phyloP scores from a whole-genome alignment of 2,888 invertebrate species.

The Metacarcinus magister region DNA sequence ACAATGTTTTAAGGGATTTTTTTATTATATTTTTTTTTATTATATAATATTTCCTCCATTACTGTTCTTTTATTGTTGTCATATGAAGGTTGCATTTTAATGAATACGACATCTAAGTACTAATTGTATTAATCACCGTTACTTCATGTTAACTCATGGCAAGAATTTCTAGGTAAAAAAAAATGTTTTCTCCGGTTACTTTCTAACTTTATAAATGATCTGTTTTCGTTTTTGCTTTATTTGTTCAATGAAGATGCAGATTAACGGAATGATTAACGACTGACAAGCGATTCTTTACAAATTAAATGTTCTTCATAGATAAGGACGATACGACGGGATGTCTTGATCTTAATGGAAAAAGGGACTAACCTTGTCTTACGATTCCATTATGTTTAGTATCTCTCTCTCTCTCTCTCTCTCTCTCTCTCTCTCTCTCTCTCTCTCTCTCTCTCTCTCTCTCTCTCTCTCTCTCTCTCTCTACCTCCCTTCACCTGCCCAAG shows the following conservation, averaged over 20 bases:
- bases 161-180: not conserved
- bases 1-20: too few relatives aligned
- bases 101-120: too few relatives aligned
- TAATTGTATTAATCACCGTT: not conserved
- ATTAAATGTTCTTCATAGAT: not conserved
- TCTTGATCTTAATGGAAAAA: not conserved
- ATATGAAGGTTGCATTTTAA: too few relatives aligned
- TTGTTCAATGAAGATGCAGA: not conserved
- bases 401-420: too few relatives aligned
- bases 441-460: conserved; percentile 26
- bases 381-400: too few relatives aligned
- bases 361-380: not conserved
- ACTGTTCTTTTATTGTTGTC: not conserved
- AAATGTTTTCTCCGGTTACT: not conserved
- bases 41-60: not conserved
- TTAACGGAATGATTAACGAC: not conserved
- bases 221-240: not conserved
- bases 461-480: not conserved
- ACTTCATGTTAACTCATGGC: not conserved
- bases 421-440: not conserved
- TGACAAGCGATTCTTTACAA: not conserved
- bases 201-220: not conserved
- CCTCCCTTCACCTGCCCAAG: not conserved
- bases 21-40: too few relatives aligned
- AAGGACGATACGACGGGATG: not conserved